Evolutionary conservation across 2,797 vertebrate genomes (phyloP).

Genomic region (Acipenser ruthenus): DNA sequence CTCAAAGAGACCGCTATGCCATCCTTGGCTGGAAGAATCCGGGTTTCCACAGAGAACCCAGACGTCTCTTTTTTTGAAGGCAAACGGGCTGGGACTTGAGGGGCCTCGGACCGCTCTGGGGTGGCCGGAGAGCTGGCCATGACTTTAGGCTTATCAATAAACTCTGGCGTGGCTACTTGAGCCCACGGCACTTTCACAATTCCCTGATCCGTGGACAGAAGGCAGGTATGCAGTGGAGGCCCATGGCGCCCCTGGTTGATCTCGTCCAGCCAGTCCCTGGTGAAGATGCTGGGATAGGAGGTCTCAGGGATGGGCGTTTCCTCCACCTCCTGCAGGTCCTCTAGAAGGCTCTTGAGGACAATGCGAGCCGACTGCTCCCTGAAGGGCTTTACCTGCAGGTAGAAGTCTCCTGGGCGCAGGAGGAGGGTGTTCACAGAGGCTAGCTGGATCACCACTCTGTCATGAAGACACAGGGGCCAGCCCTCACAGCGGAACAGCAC

Average conservation of each 20-base stretch:
- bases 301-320: constrained; percentile 60
- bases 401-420: constrained; percentile 76
- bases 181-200: constrained; percentile 69
- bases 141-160: constrained; percentile 46
- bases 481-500: constrained; percentile 72
- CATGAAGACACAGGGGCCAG: constrained; percentile 78
- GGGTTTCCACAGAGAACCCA: constrained; percentile 54
- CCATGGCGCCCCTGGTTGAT: constrained; percentile 55
- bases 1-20: constrained; percentile 63
- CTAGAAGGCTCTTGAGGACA: constrained; percentile 66
- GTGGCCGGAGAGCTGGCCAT: constrained; percentile 33
- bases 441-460: constrained; percentile 72
- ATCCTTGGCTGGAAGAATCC: constrained; percentile 61
- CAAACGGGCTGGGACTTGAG: constrained; percentile 22
- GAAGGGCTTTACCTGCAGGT: constrained; percentile 71
- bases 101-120: constrained; percentile 26
- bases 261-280: constrained; percentile 62
- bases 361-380: constrained; percentile 76
- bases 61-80: constrained; percentile 30
- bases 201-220: constrained; percentile 68
- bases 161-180: constrained; percentile 66
- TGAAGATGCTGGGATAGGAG: constrained; percentile 66
- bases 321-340: constrained; percentile 64
- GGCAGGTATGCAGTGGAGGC: constrained; percentile 57
- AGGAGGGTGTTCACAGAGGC: constrained; percentile 64